Evolutionary conservation across 2,113 vertebrate genomes (phyloP), one percentile per base, ranked within the genome.

Genomic region (Cyanoliseus patagonus): DNA sequence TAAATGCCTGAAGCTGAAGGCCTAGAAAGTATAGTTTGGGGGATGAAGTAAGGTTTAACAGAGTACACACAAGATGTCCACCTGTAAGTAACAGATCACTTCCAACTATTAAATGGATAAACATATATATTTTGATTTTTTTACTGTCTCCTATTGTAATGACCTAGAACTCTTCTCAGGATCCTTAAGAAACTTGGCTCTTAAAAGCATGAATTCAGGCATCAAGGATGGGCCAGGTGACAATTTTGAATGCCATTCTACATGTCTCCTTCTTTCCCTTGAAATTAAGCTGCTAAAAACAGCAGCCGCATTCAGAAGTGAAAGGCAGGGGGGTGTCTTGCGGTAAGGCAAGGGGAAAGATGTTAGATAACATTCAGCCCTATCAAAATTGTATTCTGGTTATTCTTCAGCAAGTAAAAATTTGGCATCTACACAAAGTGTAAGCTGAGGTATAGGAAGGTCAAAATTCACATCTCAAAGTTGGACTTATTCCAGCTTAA

Each of bases 251-350:
- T 31, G 53, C 5, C 17, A 22, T 28, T 51, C 46, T 44, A 19
- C 42, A 59, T 27, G 6, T n/a, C 28, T 79, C 19, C 6, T 11
- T 7, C 4, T 12, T 39, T 67, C 46, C 49, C 33, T 75, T 64
- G n/a, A 63, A 61, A 59, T 73, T 61, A 51, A 82, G 19, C 37
- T 82, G 39, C 41, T 67, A 31, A 2, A 87, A 73, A 27, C 23
- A 24, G 37, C 44, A 81, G 49, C 28, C 42, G 44, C 33, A 31
- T 13, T 70, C 46, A 23, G 59, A 72, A 9, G 22, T 42, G 33
- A 77, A 84, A 83, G 41, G n/a, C 0, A 0, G 3, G 4, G 28
- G 25, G 31, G 7, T 23, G 14, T 31, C n/a, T 59, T 31, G 17
- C 18, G 14, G 13, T 35, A 59, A n/a, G 22, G 13, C 13, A 52